Base-by-base conservation (phyloP, 2,113 vertebrate species). In the Toxotes jaculatrix region DNA sequence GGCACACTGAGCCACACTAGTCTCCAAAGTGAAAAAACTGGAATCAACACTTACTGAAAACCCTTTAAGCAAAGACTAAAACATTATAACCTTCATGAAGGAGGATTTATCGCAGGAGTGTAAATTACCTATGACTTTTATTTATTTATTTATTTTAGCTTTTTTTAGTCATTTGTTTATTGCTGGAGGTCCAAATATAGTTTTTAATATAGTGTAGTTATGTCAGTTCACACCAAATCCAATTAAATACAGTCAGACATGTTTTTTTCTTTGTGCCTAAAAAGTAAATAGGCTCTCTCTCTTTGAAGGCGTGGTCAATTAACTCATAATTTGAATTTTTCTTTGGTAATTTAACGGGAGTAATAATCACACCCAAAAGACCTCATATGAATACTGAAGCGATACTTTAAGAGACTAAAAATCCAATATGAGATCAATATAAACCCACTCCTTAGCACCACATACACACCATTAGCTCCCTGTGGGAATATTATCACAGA, bases 401-500 rank as follows among this genome's bases (percentile, higher is more conserved):
- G 65, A 75, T 74, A 17, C 17, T 68, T 47, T n/a, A 70, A 34
- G 17, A 56, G 61, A 68, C 79, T 56, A 49, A 76, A 74, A 82
- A 82, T 78, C 53, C 72, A 55, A 31, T 70, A 19, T 34, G 3
- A 63, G 36, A 84, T 88, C 80, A 65, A 87, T 89, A 81, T 64
- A 59, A 81, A 34, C 32, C 59, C 32, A 34, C 61, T 6, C 1
- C 56, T 36, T 5, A 34, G 69, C 55, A 45, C 31, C 47, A 80
- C 72, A 47, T 14, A 13, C 69, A 60, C 66, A 16, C 3, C 51
- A 64, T 61, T 12, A 42, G 0, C 63, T 63, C 75, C 69, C 80
- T 47, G 73, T 81, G 89, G 89, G 80, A 65, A 88, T 63, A 82
- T 86, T 45, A 85, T 74, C 71, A 23, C 60, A 17, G 27, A 7